Evolutionary conservation across 2,888 invertebrate species (phyloP), one percentile per base, ranked within the genome.

Genomic region (Brenthis hecate): DNA sequence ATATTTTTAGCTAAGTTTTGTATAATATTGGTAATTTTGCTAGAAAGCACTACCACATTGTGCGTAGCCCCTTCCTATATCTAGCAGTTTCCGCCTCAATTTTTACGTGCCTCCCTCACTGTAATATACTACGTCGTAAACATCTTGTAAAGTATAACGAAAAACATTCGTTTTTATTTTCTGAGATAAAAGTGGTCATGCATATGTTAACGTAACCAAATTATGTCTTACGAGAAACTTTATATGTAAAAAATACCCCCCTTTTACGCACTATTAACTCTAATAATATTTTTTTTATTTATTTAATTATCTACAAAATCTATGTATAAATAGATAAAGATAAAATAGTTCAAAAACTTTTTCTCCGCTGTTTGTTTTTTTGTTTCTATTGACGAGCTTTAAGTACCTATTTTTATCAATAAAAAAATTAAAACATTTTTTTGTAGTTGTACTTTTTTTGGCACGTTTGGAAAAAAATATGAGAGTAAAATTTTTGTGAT

Each of bases 81-180:
- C 62, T 66, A 67, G 58, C 65, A 70, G 68, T 68, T 72, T 72
- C 71, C 63, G 58, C 47, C 56, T 67, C 65, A 61, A 69, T 66
- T 57, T 56, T 71, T 70, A 72, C 69, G 57, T 68, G n/a, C 68
- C 70, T 43, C 71, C 61, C 69, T 72, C 65, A 65, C 67, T 72
- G 66, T 70, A 71, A 73, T 74, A 73, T 73, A 75, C 58, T 66
- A 70, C 56, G 67, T 70, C 76, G 70, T 76, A 76, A 76, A 75
- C 72, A 71, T 76, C 73, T 74, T 73, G 74, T 74, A 73, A 74
- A 74, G 68, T 66, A 71, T 72, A 71, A 75, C 71, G 70, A 66
- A 73, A 71, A 70, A 71, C 73, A 72, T 72, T 69, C 67, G 69
- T 72, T 74, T 76, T 76, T 76, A 75, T 75, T 74, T 69, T 69